A percentile compares a stretch with the other conserved stretches of the same genome.
These are phyloP conservation scores for Smutsia temminckii DNA, from an alignment of 2,797 vertebrate genomes.

Conservation along the genomic window DNA sequence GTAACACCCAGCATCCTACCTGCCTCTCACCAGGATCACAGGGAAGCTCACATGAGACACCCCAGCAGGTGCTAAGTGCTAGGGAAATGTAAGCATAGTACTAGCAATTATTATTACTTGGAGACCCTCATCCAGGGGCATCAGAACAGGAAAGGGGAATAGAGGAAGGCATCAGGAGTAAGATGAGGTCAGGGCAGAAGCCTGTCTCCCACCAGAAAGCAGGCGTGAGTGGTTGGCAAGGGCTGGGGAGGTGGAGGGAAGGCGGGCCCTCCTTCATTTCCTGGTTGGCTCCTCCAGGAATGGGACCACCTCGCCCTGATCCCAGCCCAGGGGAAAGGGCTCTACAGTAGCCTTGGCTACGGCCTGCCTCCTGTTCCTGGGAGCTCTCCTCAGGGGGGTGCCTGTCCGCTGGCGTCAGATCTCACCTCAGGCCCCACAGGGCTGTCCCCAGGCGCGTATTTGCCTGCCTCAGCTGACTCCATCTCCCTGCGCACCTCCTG, in stretches of 20 bases:
- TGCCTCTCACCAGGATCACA: background rate
- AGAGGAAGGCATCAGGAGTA: background rate
- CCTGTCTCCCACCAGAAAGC: background rate
- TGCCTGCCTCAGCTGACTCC: background rate
- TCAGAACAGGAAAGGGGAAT: background rate
- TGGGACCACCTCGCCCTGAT: background rate
- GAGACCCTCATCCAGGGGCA: background rate
- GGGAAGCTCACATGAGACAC: background rate
- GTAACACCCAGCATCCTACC: background rate
- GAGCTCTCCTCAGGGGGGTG: background rate
- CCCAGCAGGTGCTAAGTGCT: background rate
- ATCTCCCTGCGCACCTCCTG: background rate
- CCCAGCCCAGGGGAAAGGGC: background rate
- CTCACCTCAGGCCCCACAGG: background rate
- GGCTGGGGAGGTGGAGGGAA: background rate
- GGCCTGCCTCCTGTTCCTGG: background rate
- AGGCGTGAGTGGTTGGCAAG: background rate
- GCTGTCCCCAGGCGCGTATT: fast-evolving
- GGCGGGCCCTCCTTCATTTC: background rate
- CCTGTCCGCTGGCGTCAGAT: background rate
- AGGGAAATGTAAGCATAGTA: background rate
- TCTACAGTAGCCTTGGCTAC: background rate
- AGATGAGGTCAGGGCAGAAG: background rate
- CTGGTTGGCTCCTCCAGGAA: background rate
- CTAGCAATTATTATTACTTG: background rate